Conservation (phyloP, 2,113 vertebrate genomes). For the Penelope pileata region DNA sequence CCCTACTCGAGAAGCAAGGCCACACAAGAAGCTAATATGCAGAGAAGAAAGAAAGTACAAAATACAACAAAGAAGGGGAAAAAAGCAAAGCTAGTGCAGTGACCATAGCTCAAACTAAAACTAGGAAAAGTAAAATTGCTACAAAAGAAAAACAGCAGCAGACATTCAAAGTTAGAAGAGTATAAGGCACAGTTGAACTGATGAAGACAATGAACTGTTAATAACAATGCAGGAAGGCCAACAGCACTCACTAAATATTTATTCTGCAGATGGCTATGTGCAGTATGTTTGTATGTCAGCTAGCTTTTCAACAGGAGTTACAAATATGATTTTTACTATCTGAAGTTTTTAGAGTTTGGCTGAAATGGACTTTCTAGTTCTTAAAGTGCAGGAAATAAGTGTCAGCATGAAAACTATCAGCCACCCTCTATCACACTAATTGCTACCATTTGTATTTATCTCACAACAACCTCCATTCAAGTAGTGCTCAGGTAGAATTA, state of each 20-base stretch:
- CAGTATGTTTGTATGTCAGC: neutral
- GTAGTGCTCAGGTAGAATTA: neutral
- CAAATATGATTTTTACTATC: neutral
- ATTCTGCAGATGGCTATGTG: neutral
- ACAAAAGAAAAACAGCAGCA: neutral
- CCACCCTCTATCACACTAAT: neutral
- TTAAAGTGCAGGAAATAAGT: neutral
- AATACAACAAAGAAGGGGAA: neutral
- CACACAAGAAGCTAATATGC: neutral
- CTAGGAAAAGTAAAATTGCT: neutral
- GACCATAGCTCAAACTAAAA: neutral
- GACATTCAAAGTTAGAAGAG: neutral
- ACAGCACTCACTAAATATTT: neutral
- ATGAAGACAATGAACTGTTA: neutral
- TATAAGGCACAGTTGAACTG: neutral
- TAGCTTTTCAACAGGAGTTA: neutral
- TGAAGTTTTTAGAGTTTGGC: neutral
- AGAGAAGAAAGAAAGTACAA: neutral
- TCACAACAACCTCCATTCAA: neutral
- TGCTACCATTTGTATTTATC: neutral
- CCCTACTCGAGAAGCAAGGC: accelerated
- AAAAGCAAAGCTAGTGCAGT: neutral
- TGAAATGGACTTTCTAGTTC: neutral
- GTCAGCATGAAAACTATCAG: neutral
- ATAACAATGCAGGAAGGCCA: neutral